Percentiles rank a stretch among this genome's conserved stretches.
Conservation (phyloP, 2,797 vertebrate genomes). For the Pteropus rufus region DNA sequence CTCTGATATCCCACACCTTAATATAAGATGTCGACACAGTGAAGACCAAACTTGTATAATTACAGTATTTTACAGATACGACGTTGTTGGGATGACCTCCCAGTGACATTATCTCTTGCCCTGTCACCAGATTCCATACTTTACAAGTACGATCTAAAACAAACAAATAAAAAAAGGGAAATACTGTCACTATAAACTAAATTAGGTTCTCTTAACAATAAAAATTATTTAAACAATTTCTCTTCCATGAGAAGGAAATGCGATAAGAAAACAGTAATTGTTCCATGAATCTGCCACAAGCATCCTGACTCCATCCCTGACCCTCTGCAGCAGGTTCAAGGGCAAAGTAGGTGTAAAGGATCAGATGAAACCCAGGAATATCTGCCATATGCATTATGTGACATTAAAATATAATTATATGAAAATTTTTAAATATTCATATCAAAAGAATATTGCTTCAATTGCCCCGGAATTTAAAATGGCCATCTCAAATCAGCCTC, state of each 20-base stretch:
- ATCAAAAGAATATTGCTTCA: not conserved
- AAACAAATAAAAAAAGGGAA: constrained; percentile 13
- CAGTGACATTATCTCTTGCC: constrained; percentile 99
- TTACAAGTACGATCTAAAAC: constrained; percentile 95
- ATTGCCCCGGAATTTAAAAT: not conserved
- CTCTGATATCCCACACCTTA: constrained; percentile 98
- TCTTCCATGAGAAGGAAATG: not conserved
- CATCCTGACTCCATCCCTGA: not conserved
- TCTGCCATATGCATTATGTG: not conserved
- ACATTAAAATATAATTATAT: not conserved
- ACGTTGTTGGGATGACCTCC: constrained; percentile 96
- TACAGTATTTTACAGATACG: constrained; percentile 92
- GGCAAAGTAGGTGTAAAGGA: not conserved
- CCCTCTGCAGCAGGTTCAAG: not conserved
- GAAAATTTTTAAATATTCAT: not conserved
- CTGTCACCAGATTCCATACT: constrained; percentile 99
- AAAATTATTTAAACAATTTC: constrained; percentile 8
- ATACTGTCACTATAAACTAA: not conserved
- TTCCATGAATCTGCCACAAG: not conserved
- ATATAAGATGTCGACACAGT: constrained; percentile 95
- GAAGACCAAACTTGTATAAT: constrained; percentile 94
- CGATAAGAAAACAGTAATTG: not conserved
- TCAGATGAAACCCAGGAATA: not conserved
- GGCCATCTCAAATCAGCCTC: not conserved
- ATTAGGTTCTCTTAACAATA: not conserved